Base-by-base conservation (phyloP, 2,888 invertebrate genomes). In the Cenopis cana region DNA sequence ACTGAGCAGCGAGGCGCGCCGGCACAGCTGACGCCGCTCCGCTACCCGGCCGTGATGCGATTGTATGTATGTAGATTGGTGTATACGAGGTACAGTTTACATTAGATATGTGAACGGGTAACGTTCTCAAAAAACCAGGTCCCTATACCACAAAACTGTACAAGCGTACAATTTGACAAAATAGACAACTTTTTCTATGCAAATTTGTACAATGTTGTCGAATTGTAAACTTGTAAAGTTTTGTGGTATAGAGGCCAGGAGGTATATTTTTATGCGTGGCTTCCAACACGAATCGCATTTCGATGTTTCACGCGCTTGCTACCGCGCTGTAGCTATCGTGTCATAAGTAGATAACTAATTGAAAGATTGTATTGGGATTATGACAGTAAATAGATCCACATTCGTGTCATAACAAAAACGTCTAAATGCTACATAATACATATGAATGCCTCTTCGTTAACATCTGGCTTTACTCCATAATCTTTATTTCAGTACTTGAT, bases 11-110 rank as follows among this genome's bases (percentile, higher is more conserved):
- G 69, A 73, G 72, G 46, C 66, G 78, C 76, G 78, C 75, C 77
- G 76, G 75, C 80, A 80, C 84, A 85, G 82, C 85, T 85, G 78
- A 77, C 80, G 78, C 73, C 62, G 10, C 24, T 36, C 73, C 62
- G 10, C 24, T 36, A 69, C 29, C 62, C 62, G 49, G 36, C 62
- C 62, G 50, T 64, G 56, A 64, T 64, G 56, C 62, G 62, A 57
- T 64, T 64, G 69, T 62, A 55, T 69, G 62, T 62, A 49, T 64
- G 62, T 36, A 62, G 69, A 69, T 50, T 50, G 46, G 38, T 41
- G 59, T 59, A 20, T 60, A 29, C 60, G 60, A 17, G 60, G n/a
- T n/a, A 18, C 57, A 18, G 0, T 14, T 8, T 2, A 24, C 10
- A 11, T 46, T 60, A 57, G 56, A 56, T 60, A 46, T 60, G 60